Percentiles rank a stretch among this genome's conserved stretches.
Evolutionary conservation across 2,797 vertebrate genomes (phyloP).

Genomic region (Steatocranus sp.): DNA sequence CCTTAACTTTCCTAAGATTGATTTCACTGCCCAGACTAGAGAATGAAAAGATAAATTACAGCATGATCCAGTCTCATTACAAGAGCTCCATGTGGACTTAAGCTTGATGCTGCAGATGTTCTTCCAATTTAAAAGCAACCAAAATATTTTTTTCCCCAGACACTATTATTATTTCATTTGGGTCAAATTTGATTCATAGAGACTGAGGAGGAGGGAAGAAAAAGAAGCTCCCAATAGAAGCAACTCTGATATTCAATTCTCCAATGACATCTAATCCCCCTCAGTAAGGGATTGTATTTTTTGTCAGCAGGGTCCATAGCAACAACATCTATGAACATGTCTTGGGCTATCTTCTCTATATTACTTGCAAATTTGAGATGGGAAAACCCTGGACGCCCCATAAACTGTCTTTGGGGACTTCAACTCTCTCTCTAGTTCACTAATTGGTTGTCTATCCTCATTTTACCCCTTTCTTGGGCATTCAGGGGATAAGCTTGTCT

Average conservation of each 20-base stretch:
- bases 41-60: conserved; percentile 2
- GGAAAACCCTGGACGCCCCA: conserved; percentile 32
- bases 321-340: conserved; percentile 60
- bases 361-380: conserved; percentile 63
- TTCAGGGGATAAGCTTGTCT: conserved; percentile 33
- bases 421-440: conserved; percentile 36
- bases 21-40: background rate
- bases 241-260: conserved; percentile 53
- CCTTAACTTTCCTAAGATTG: conserved; percentile 14
- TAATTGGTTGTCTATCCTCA: conserved; percentile 69
- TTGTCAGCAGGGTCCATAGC: conserved; percentile 40
- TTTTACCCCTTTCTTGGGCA: conserved; percentile 56
- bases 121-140: conserved; percentile 27
- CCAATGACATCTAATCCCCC: conserved; percentile 39
- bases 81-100: background rate
- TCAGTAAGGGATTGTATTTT: conserved; percentile 46
- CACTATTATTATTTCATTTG: conserved; percentile 39
- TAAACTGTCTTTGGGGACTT: conserved; percentile 57
- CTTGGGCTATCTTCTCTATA: conserved; percentile 50
- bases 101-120: conserved; percentile 12
- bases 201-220: conserved; percentile 2
- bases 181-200: conserved; percentile 49
- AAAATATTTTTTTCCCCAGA: background rate
- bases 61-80: conserved; percentile 40
- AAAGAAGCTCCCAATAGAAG: conserved; percentile 34